Evolutionary conservation across 2,888 invertebrate species (phyloP).

Genomic region (Ceriagrion tenellum): DNA sequence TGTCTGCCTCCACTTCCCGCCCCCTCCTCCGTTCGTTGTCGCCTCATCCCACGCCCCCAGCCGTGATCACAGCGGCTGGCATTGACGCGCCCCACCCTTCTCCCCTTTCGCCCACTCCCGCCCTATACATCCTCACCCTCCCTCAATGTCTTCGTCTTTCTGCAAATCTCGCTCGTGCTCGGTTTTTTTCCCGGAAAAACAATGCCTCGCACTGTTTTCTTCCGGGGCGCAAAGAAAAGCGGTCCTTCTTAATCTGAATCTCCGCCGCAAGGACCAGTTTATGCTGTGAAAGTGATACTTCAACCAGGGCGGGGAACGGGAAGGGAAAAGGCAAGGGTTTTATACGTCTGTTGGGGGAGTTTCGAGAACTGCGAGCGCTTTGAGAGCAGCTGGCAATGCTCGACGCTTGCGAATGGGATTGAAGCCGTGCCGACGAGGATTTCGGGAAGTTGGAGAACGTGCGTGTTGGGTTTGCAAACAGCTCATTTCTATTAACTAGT

Average conservation of each 20-base stretch:
- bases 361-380: not conserved
- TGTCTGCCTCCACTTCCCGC: not conserved
- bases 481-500: not conserved
- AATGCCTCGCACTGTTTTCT: slow-evolving; percentile 51
- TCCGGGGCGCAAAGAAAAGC: slow-evolving; percentile 23
- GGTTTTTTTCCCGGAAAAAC: slow-evolving; percentile 21
- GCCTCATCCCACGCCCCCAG: not conserved
- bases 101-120: not conserved
- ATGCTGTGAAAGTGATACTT: slow-evolving; percentile 49
- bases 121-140: not conserved
- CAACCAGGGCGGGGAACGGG: not conserved
- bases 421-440: not conserved
- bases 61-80: slow-evolving; percentile 32
- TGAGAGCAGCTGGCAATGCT: not conserved
- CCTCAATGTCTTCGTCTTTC: not conserved
- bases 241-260: slow-evolving; percentile 49
- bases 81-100: slow-evolving; percentile 4
- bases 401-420: not conserved
- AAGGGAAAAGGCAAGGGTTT: not conserved
- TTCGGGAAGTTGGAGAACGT: not conserved
- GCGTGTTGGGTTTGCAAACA: not conserved
- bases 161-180: not conserved
- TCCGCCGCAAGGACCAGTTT: slow-evolving; percentile 41
- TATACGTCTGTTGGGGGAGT: not conserved
- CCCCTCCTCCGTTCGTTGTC: slow-evolving; percentile 33